phyloP scores from a whole-genome alignment of 2,888 invertebrate genomes.

The Cheilosia impressa region DNA sequence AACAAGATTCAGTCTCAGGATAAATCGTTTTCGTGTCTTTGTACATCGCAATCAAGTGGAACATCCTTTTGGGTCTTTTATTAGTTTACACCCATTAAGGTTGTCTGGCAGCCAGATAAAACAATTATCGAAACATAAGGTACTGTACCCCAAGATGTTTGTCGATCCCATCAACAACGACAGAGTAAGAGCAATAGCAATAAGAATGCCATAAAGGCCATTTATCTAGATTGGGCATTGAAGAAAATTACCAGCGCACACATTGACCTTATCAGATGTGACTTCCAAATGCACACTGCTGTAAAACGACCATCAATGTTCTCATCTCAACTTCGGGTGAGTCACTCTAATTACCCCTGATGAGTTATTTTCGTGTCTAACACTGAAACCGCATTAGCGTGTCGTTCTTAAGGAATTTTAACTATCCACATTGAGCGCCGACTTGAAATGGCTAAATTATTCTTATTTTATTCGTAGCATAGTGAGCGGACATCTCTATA shows the following conservation, averaged over 20 bases:
- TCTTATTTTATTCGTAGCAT: slow-evolving; percentile 19
- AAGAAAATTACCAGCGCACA: slow-evolving; percentile 16
- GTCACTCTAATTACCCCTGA: slow-evolving; percentile 55
- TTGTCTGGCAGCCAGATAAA: slow-evolving; percentile 64
- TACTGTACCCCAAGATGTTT: slow-evolving; percentile 34
- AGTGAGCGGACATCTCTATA: slow-evolving; percentile 46
- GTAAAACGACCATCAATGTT: slow-evolving; percentile 41
- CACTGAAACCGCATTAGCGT: slow-evolving; percentile 63
- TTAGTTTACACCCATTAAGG: slow-evolving; percentile 70
- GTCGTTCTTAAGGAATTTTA: slow-evolving; percentile 37
- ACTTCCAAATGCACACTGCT: slow-evolving; percentile 24
- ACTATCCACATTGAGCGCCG: slow-evolving; percentile 35
- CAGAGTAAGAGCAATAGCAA: not conserved
- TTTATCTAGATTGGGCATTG: slow-evolving; percentile 20
- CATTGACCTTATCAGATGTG: slow-evolving; percentile 48
- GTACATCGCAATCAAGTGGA: slow-evolving; percentile 65
- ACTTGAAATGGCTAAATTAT: slow-evolving; percentile 43
- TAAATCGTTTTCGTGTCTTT: slow-evolving; percentile 56
- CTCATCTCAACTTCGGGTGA: slow-evolving; percentile 49
- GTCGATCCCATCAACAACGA: slow-evolving; percentile 57
- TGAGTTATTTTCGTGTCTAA: slow-evolving; percentile 46
- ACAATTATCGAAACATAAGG: slow-evolving; percentile 59
- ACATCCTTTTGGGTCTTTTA: slow-evolving; percentile 68
- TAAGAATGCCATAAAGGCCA: slow-evolving; percentile 47
- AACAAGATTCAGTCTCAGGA: slow-evolving; percentile 64